Percentiles rank a stretch among this genome's conserved stretches.
Evolutionary conservation across 2,888 invertebrate genomes (phyloP).

Genomic region (Drosophila ustulata): DNA sequence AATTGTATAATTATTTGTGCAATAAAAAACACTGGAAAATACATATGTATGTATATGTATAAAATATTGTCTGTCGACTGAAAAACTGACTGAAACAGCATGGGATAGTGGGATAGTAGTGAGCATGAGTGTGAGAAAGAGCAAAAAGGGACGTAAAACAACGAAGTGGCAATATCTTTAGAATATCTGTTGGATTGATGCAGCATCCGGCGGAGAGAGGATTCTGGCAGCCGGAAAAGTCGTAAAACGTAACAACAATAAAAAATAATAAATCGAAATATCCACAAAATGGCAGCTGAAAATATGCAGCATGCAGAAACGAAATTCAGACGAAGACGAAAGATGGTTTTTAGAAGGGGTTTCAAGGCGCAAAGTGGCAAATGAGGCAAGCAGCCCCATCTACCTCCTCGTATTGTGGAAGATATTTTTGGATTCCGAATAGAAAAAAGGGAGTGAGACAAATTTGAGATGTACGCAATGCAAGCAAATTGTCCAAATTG

Average conservation of each 20-base stretch:
- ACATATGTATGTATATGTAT: slow-evolving; percentile 52
- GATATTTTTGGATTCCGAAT: slow-evolving; percentile 5
- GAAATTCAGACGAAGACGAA: slow-evolving; percentile 40
- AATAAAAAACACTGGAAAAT: slow-evolving; percentile 57
- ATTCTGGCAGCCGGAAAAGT: slow-evolving; percentile 45
- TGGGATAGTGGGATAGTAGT: background rate
- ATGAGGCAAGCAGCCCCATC: slow-evolving; percentile 38
- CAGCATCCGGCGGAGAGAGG: slow-evolving; percentile 27
- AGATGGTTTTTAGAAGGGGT: slow-evolving; percentile 42
- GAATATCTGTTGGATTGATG: slow-evolving; percentile 62
- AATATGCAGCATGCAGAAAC: slow-evolving; percentile 61
- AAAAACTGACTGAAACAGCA: slow-evolving; percentile 36
- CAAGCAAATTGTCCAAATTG: slow-evolving; percentile 44
- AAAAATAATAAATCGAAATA: slow-evolving; percentile 81
- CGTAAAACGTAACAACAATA: slow-evolving; percentile 80
- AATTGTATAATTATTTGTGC: slow-evolving; percentile 61
- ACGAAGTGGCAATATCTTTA: slow-evolving; percentile 58
- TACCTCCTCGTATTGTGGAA: slow-evolving; percentile 4
- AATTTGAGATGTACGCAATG: slow-evolving; percentile 20
- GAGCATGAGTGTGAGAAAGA: slow-evolving; percentile 33
- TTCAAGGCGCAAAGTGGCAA: slow-evolving; percentile 66
- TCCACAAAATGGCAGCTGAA: slow-evolving; percentile 73
- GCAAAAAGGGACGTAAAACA: slow-evolving; percentile 41
- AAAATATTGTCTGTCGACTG: slow-evolving; percentile 46
- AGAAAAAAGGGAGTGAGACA: background rate